Evolutionary conservation across 2,113 vertebrate genomes (phyloP).

Genomic region (Grantiella picta): DNA sequence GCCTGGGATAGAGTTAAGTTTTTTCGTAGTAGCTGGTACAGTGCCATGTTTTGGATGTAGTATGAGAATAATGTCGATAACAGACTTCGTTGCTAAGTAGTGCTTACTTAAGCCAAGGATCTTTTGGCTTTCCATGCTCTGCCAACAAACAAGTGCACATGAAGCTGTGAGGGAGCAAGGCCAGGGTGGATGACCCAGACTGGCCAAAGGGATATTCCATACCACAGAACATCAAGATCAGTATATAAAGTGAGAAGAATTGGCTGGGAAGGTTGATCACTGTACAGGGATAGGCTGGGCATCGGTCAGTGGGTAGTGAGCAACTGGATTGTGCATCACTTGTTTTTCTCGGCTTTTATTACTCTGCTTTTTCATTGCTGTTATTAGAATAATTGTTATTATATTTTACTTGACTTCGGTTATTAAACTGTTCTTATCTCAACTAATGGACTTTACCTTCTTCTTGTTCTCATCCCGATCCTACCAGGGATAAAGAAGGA

Average conservation of each 20-base stretch:
- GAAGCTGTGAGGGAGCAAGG: background rate
- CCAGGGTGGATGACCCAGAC: background rate
- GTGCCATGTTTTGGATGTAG: background rate
- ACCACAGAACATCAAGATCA: background rate
- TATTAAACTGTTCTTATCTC: background rate
- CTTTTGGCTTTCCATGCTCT: background rate
- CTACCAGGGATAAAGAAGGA: background rate
- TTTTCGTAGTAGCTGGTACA: background rate
- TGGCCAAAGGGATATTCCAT: background rate
- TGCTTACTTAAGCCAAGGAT: background rate
- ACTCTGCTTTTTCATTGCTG: background rate
- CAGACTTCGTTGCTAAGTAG: background rate
- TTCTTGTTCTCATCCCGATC: background rate
- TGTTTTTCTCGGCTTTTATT: background rate
- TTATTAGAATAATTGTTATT: background rate
- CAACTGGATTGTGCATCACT: background rate
- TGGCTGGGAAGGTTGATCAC: background rate
- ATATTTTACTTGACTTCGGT: background rate
- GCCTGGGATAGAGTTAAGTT: background rate
- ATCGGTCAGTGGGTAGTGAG: background rate
- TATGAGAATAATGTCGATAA: background rate
- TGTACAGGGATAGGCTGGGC: background rate
- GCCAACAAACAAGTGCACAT: background rate
- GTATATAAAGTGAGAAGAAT: background rate
- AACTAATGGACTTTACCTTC: background rate